Base-by-base conservation (phyloP, 1,140 invertebrate species). In the Drosophila gunungcola region DNA sequence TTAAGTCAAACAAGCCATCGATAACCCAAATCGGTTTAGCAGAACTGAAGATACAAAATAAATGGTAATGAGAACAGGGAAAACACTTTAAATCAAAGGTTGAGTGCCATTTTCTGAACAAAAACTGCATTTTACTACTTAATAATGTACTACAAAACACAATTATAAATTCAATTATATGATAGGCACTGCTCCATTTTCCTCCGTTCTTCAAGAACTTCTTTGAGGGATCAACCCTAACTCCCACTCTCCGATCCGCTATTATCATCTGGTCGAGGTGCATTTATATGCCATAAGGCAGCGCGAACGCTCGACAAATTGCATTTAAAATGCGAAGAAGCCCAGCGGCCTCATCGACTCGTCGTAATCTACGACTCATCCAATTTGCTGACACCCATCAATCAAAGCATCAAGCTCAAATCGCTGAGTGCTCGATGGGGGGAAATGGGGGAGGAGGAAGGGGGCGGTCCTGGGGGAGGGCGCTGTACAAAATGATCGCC, bases 371-470 rank as follows among this genome's bases (percentile, higher is more conserved):
- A 85, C 76, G 61, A 85, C 81, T 85, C 81, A 85, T 74, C 73
- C 80, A 84, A 84, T 73, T 75, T 79, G 80, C 80, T 83, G 80
- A 83, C 82, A 85, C 73, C 78, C 82, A 85, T 86, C 82, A 86
- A 85, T 85, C 82, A 85, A 78, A 69, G 82, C 82, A 86, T 85
- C 82, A 86, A 72, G 64, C 82, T 68, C 42, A 68, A 85, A 86
- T 86, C 78, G 74, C 63, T 78, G 68, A 78, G 64, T 84, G 61
- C 58, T 63, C 41, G 21, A 41, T 36, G 32, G 29, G 46, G 25
- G 16, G 16, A 21, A 21, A 21, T 21, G 16, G 16, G 16, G 16
- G 16, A 21, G 39, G 13, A 13, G 16, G 16, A n/a, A 36, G 56
- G 32, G 54, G 58, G 36, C 32, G 25, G 32, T 16, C 2, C 52